Base-by-base conservation (phyloP, 2,797 vertebrate genomes). In the Acipenser ruthenus region DNA sequence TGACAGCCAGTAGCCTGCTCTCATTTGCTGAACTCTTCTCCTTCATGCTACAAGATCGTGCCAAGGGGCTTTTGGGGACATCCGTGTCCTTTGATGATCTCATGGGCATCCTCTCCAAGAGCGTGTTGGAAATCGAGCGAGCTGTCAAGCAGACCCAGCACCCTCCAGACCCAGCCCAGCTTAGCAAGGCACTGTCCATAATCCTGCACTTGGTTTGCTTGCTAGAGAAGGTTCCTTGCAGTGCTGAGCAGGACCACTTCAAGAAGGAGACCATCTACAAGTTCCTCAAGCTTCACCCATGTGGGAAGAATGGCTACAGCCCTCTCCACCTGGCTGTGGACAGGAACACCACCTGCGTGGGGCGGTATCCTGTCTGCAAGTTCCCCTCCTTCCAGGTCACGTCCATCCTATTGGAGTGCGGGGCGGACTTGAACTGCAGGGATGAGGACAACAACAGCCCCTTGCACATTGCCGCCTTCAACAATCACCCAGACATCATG, bases 1-100 rank as follows among this genome's bases (percentile, higher is more conserved):
- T 99, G 95, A 99, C 96, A 0, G 94, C 95, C 60, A 98, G 95
- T 80, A 99, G 97, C 75, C 86, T 99, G 66, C 82, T 99, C 0
- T 99, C 97, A 0, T 99, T 99, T 52, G 97, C 97, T 2, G 97
- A 99, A 79, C 94, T 99, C 11, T 99, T 99, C 84, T 99, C 97
- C 70, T 99, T 99, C 83, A 99, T 99, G 97, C 88, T 99, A 49
- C 97, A 99, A 81, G 95, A 99, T 78, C 85, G 95, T 50, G 96
- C 97, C 71, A 98, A 99, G 79, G 97, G 97, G 60, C 88, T 99
- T 3, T 83, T 99, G 74, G 95, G 96, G 23, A 98, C 95, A 10
- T 94, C 93, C 0, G 95, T 99, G 70, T 97, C 95, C 10, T 99
- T 99, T 79, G 91, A 94, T 71, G 95, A 99, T 86, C 91, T 99